Conservation (phyloP, 2,113 vertebrate genomes). For the Oryzias melastigma region DNA sequence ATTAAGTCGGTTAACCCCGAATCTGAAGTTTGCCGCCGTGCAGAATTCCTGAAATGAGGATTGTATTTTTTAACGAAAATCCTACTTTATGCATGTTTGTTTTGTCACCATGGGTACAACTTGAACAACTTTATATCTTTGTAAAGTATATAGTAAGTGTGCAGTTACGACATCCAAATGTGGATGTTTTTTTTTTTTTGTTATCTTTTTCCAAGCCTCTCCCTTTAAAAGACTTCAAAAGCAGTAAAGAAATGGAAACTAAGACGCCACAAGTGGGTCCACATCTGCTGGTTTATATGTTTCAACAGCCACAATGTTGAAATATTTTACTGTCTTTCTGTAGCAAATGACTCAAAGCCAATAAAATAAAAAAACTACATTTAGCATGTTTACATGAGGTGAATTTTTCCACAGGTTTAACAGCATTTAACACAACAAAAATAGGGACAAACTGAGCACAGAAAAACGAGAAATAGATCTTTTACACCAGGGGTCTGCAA, state of each 20-base stretch:
- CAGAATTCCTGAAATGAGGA: conserved; percentile 20
- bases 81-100: conserved; percentile 39
- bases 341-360: conserved; percentile 27
- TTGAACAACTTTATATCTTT: conserved; percentile 1
- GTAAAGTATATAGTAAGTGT: conserved; percentile 17
- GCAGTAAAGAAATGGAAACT: conserved; percentile 42
- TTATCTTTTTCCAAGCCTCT: conserved; percentile 13
- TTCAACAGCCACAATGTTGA: conserved; percentile 31
- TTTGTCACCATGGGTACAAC: conserved; percentile 11
- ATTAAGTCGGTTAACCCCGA: conserved; percentile 51
- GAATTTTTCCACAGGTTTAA: conserved; percentile 42
- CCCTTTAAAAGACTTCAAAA: conserved; percentile 33
- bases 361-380: conserved; percentile 28
- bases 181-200: conserved; percentile 47
- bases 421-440: conserved; percentile 6
- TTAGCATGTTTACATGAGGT: conserved; percentile 23
- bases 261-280: conserved; percentile 18
- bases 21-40: conserved; percentile 26
- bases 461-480: conserved; percentile 8
- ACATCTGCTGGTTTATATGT: conserved; percentile 15
- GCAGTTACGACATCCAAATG: conserved; percentile 27
- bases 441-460: neutral
- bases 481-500: no score
- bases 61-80: conserved; percentile 20
- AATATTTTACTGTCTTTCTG: conserved; percentile 37